Evolutionary conservation across 2,113 vertebrate genomes (phyloP), one percentile per base, ranked within the genome.

Genomic region (Lichenostomus cassidix): DNA sequence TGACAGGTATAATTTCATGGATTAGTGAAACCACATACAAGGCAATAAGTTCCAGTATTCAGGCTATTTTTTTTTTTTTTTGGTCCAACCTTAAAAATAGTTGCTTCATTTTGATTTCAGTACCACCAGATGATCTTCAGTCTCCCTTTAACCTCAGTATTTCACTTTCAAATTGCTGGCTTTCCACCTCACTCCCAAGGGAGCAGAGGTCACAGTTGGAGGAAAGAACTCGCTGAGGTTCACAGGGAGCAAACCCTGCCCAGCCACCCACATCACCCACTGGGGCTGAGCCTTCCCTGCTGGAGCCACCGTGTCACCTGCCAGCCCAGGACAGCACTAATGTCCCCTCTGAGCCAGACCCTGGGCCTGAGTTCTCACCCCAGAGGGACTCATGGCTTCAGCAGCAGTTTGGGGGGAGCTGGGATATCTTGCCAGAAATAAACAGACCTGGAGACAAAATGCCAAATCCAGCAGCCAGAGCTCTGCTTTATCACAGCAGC

Each of bases 1-100:
- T 97, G 96, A 97, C 97, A 97, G 94, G 96, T 95, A 89, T 91
- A 94, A 97, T 97, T 97, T 97, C 94, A 97, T 53, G 95, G 96
- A 92, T 96, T 97, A 96, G 73, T 86, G 94, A 97, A 84, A 95
- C 24, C 87, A 73, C 50, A 1, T 73, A 82, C 24, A 49, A 76
- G 41, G 88, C 87, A 95, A 0, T 67, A 93, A 93, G 23, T 90
- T 95, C 65, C 78, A 78, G 11, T 4, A 27, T 60, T 84, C 56
- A 33, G 31, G 21, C 41, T 52, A 31, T 13, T 63, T 86, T 90
- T 86, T 79, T 44, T 44, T 37, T 35, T 78, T 89, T 94, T 84
- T 50, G 9, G 21, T 24, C 59, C 56, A 78, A 71, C 44, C 95
- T 87, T 47, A 73, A 68, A 88, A 95, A 70, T 12, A 91, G 44